Base-by-base conservation (phyloP, 2,888 invertebrate species). In the Venustoraphidia nigricollis region DNA sequence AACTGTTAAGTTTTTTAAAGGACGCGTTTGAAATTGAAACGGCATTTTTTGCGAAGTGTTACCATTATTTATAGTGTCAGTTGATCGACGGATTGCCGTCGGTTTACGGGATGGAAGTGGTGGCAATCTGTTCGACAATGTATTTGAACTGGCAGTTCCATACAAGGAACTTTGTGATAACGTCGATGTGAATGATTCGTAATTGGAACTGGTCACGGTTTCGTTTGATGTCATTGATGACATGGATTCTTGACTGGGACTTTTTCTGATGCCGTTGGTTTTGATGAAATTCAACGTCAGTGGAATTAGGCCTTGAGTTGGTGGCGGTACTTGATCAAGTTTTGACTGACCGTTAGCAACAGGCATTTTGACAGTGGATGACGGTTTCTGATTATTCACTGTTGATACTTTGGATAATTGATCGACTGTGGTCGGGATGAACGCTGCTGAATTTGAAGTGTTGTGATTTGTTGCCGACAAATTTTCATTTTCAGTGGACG, bases 191-290 rank as follows among this genome's bases (percentile, higher is more conserved):
- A 47, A 45, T 35, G 51, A 49, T 9, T 52, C 54, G 39, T 47
- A 47, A 36, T 52, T 41, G 43, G 53, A 40, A 48, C 41, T 50
- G 37, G 46, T 46, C 1, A 49, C 39, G 10, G 49, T 53, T 35
- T 45, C 53, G 34, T 51, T 47, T 10, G 53, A 53, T 45, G 48
- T 49, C 11, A 52, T 9, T 8, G 52, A 52, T 11, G 55, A 52
- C 44, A 52, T 52, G 9, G 58, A 58, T 45, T 56, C 58, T 14
- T 57, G 53, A 44, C 54, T 56, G 39, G 54, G 42, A 34, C 55
- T 54, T 14, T 49, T 50, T 10, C 52, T 49, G 3, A 43, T 51
- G 9, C 54, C 52, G 38, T 54, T 54, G 1, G 55, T 53, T 34
- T 49, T 53, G 44, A 56, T 53, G 1, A 56, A 41, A 41, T 41